phyloP scores from a whole-genome alignment of 2,888 invertebrate genomes.

The Thelaira solivaga region DNA sequence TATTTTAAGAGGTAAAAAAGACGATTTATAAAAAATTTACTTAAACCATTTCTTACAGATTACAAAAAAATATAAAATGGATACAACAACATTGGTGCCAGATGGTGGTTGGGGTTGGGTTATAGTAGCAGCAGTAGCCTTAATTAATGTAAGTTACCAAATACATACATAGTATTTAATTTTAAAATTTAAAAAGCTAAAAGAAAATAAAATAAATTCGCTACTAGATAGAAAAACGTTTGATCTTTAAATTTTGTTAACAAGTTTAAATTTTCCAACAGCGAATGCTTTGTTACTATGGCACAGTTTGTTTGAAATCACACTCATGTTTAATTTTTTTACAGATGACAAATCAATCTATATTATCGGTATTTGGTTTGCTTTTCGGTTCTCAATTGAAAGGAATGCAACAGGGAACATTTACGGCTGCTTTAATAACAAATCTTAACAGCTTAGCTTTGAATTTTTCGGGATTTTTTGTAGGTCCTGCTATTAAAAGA shows the following conservation, averaged over 20 bases:
- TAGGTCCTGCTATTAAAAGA: conserved; percentile 82
- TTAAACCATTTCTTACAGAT: conserved; percentile 15
- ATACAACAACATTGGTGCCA: conserved; percentile 74
- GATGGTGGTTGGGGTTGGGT: conserved; percentile 88
- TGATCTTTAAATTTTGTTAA: no score
- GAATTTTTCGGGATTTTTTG: conserved; percentile 80
- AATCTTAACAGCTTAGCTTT: conserved; percentile 80
- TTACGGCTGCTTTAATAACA: conserved; percentile 83
- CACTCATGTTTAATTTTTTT: neutral
- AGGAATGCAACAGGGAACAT: conserved; percentile 81
- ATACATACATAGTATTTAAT: no score
- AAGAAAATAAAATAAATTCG: no score
- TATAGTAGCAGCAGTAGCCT: conserved; percentile 82
- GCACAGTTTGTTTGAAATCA: no score
- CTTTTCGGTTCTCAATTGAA: conserved; percentile 82
- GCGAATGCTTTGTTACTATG: no score
- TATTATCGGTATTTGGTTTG: conserved; percentile 84
- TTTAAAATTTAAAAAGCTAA: no score
- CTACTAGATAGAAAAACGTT: no score
- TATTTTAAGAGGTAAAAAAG: no score
- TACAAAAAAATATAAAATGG: conserved; percentile 64
- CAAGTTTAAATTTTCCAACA: no score
- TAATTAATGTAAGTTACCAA: conserved; percentile 81
- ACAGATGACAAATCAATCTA: conserved; percentile 84
- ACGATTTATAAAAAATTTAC: no score